phyloP scores from a whole-genome alignment of 2,888 invertebrate genomes.

The Plagodis pulveraria region DNA sequence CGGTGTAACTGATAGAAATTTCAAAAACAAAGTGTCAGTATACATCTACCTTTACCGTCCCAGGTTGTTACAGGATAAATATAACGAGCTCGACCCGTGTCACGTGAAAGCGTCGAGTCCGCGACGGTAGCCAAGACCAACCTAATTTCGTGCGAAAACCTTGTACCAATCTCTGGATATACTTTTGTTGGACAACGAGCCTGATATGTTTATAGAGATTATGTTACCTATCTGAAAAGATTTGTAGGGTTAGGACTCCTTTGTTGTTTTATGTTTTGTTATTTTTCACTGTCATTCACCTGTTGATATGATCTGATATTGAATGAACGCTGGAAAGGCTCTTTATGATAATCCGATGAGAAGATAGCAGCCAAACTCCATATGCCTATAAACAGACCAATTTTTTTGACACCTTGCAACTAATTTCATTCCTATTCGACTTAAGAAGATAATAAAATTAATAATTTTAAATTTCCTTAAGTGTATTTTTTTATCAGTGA shows the following conservation, averaged over 20 bases:
- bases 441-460: too few relatives aligned
- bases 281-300: background rate
- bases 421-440: too few relatives aligned
- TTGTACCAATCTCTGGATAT: slow-evolving; percentile 45
- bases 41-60: slow-evolving; percentile 32
- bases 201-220: slow-evolving; percentile 33
- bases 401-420: too few relatives aligned
- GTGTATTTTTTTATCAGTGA: too few relatives aligned
- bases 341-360: too few relatives aligned
- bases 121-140: slow-evolving; percentile 34
- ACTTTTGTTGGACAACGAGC: slow-evolving; percentile 37
- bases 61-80: slow-evolving; percentile 52
- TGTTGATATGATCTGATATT: too few relatives aligned
- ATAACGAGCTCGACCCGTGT: slow-evolving; percentile 69
- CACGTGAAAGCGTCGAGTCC: slow-evolving; percentile 52
- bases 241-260: slow-evolving; percentile 24
- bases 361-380: too few relatives aligned
- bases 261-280: slow-evolving; percentile 10
- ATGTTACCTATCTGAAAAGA: slow-evolving; percentile 33
- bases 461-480: too few relatives aligned
- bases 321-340: too few relatives aligned
- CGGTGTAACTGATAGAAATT: background rate
- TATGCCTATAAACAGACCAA: too few relatives aligned
- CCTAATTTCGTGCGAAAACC: slow-evolving; percentile 57
- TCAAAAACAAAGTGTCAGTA: slow-evolving; percentile 6